A percentile compares a stretch with the other conserved stretches of the same genome.
phyloP scores from a whole-genome alignment of 2,113 vertebrate species.

The Gadus chalcogrammus region DNA sequence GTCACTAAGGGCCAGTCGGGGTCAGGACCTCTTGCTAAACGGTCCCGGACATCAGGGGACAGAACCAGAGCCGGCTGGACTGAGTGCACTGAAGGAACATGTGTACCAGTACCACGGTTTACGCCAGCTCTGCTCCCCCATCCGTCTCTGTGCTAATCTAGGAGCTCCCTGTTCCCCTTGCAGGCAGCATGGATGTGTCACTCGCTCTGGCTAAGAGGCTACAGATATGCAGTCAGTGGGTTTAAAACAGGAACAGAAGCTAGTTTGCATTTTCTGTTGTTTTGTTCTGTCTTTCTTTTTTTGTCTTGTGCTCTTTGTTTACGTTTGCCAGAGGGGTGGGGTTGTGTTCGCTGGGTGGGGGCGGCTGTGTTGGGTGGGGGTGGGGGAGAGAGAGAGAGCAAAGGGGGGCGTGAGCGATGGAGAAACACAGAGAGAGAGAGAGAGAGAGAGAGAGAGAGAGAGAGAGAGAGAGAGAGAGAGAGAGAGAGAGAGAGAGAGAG shows the following conservation, averaged over 20 bases:
- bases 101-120: slow-evolving; percentile 25
- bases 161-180: slow-evolving; percentile 19
- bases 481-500: not conserved
- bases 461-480: slow-evolving; percentile 24
- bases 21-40: too few relatives aligned
- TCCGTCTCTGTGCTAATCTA: slow-evolving; percentile 19
- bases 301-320: slow-evolving; percentile 50
- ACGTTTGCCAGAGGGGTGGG: slow-evolving; percentile 61
- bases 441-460: too few relatives aligned
- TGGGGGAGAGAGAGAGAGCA: not conserved
- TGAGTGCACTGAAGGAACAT: slow-evolving; percentile 2
- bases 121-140: not conserved
- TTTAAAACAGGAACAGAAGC: slow-evolving; percentile 52
- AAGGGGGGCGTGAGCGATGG: not conserved
- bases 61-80: too few relatives aligned
- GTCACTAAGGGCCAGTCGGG: too few relatives aligned
- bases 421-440: too few relatives aligned
- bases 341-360: slow-evolving; percentile 62
- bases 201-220: slow-evolving; percentile 22
- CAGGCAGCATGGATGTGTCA: slow-evolving; percentile 17
- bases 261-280: slow-evolving; percentile 49
- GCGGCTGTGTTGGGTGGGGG: slow-evolving; percentile 25
- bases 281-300: not conserved
- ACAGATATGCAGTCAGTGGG: slow-evolving; percentile 9
- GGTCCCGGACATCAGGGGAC: too few relatives aligned